phyloP scores from a whole-genome alignment of 2,888 invertebrate species.

The Hemicrepidius hirtus region DNA sequence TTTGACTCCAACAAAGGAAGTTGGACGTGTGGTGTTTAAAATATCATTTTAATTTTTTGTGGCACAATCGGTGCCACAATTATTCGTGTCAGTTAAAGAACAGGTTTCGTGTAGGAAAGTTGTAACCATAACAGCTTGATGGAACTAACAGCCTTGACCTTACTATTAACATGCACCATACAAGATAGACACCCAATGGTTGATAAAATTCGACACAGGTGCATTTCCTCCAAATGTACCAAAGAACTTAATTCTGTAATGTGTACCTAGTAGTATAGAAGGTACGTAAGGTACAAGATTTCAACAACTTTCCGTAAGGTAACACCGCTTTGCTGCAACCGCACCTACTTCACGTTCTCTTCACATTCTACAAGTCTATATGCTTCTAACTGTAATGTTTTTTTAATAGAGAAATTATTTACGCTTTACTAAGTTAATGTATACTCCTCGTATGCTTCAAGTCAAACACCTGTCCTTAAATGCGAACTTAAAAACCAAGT shows the following conservation, averaged over 20 bases:
- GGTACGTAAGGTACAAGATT: constrained; percentile 31
- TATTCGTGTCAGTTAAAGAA: constrained; percentile 39
- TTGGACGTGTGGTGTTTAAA: constrained; percentile 1
- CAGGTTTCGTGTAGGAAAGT: constrained; percentile 45
- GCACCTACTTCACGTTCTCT: constrained; percentile 49
- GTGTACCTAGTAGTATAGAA: constrained; percentile 10
- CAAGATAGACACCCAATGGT: constrained; percentile 10
- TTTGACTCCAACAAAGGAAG: constrained; percentile 22
- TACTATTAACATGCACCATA: constrained; percentile 14
- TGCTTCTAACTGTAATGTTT: constrained; percentile 40
- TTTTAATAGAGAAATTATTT: constrained; percentile 40
- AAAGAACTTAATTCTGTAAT: neutral
- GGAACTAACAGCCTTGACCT: constrained; percentile 41
- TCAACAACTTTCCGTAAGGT: constrained; percentile 43
- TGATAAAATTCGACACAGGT: neutral
- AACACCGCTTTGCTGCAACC: constrained; percentile 34
- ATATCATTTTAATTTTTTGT: constrained; percentile 25
- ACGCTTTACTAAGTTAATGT: constrained; percentile 26
- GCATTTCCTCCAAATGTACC: constrained; percentile 2
- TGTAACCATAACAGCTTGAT: constrained; percentile 32
- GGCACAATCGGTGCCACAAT: constrained; percentile 23
- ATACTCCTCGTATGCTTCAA: constrained; percentile 18
- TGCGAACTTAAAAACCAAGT: neutral
- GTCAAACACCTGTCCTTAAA: constrained; percentile 32
- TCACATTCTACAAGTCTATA: constrained; percentile 42